A percentile compares a stretch with the other conserved stretches of the same genome.
phyloP scores from a whole-genome alignment of 1,140 invertebrate species.

The Calliphora vicina region DNA sequence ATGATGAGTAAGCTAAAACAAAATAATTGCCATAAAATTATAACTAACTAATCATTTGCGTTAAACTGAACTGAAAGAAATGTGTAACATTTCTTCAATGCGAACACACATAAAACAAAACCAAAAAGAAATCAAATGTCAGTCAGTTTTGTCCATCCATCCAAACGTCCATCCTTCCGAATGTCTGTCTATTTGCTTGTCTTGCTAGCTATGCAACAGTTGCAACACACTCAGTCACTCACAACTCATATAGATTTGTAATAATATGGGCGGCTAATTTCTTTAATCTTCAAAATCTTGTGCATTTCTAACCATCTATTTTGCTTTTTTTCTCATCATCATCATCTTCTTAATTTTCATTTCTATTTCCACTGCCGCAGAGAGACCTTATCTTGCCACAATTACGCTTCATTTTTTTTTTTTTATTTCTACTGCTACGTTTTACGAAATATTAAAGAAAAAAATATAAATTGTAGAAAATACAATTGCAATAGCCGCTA shows the following conservation, averaged over 20 bases:
- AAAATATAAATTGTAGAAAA: neutral
- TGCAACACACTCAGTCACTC: neutral
- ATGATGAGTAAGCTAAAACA: no score
- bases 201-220: neutral
- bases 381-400: conserved; percentile 21
- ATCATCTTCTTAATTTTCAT: neutral
- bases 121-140: neutral
- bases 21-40: no score
- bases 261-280: conserved; percentile 33
- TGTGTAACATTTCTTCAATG: no score
- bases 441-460: conserved; percentile 8
- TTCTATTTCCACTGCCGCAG: neutral
- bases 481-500: conserved; percentile 19
- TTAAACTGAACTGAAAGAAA: no score
- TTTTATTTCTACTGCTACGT: neutral
- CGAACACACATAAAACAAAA: no score
- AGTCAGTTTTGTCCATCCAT: neutral
- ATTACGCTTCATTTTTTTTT: conserved; percentile 21
- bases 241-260: conserved; percentile 8
- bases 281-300: conserved; percentile 33
- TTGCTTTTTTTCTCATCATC: conserved; percentile 24
- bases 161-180: neutral
- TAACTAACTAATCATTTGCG: no score
- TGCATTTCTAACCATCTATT: conserved; percentile 12
- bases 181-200: neutral